phyloP scores from a whole-genome alignment of 53 echinoderm and acorn worm species.

The Stichopus horrens region DNA sequence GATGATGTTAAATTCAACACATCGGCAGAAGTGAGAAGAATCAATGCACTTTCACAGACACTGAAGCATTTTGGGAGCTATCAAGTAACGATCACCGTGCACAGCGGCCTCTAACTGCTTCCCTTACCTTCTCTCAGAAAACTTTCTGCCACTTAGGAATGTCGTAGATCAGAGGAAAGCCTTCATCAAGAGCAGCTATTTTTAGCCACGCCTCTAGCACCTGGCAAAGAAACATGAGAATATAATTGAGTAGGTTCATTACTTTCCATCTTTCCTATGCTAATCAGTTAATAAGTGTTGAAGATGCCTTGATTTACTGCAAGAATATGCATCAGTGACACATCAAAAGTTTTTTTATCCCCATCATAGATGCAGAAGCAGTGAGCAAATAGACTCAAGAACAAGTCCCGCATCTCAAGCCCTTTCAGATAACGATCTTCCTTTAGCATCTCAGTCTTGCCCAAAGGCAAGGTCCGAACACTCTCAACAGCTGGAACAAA shows the following conservation, averaged over 20 bases:
- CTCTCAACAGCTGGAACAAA: neutral
- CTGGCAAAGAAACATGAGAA: neutral
- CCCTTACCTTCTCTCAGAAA: neutral
- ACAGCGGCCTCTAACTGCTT: neutral
- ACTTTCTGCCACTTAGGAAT: neutral
- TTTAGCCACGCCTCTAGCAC: slow-evolving; percentile 1
- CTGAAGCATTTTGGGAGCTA: too few relatives aligned
- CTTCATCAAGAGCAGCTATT: slow-evolving; percentile 5
- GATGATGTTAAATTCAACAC: too few relatives aligned
- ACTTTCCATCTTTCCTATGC: neutral
- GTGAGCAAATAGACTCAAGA: neutral
- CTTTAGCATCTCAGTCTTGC: neutral
- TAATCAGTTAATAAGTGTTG: neutral
- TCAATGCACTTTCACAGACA: too few relatives aligned
- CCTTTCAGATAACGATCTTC: neutral
- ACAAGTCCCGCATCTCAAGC: neutral
- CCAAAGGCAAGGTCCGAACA: neutral
- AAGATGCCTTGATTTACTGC: neutral
- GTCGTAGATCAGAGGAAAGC: neutral
- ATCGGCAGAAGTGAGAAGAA: too few relatives aligned
- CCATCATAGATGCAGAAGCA: neutral
- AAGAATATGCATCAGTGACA: neutral
- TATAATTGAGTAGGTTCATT: neutral
- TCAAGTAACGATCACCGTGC: too few relatives aligned
- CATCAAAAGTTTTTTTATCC: neutral